phyloP scores from a whole-genome alignment of 1,140 invertebrate genomes.

The Proales similis region DNA sequence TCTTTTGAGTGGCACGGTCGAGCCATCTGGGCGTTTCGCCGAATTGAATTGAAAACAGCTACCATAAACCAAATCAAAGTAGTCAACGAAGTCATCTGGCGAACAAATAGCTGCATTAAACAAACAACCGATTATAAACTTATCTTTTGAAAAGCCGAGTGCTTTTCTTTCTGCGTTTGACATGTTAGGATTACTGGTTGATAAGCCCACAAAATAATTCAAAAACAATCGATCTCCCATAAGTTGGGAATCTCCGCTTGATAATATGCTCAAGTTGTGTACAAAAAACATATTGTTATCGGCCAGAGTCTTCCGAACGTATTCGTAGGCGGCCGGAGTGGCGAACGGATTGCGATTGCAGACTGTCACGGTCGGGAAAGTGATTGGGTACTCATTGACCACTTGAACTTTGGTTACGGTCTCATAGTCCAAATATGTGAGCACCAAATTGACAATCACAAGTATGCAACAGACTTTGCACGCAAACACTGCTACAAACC shows the following conservation, averaged over 20 bases:
- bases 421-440: slow-evolving; percentile 1
- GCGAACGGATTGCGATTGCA: slow-evolving; percentile 9
- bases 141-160: neutral
- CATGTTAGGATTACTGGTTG: neutral
- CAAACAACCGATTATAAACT: slow-evolving; percentile 19
- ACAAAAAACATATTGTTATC: slow-evolving; percentile 1
- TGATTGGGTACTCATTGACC: neutral
- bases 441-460: neutral
- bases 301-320: neutral
- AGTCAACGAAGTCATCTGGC: neutral
- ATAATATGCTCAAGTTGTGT: neutral
- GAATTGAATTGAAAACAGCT: slow-evolving; percentile 24
- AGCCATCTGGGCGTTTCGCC: neutral
- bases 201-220: neutral
- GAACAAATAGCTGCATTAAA: neutral
- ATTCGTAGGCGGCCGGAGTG: neutral
- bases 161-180: slow-evolving; percentile 1
- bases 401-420: slow-evolving; percentile 21
- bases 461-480: slow-evolving; percentile 1
- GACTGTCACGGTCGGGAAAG: slow-evolving; percentile 26
- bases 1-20: neutral
- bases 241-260: neutral
- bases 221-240: neutral
- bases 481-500: neutral
- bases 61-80: neutral